Evolutionary conservation across 2,113 vertebrate genomes (phyloP).

Genomic region (Zosterops lateralis): DNA sequence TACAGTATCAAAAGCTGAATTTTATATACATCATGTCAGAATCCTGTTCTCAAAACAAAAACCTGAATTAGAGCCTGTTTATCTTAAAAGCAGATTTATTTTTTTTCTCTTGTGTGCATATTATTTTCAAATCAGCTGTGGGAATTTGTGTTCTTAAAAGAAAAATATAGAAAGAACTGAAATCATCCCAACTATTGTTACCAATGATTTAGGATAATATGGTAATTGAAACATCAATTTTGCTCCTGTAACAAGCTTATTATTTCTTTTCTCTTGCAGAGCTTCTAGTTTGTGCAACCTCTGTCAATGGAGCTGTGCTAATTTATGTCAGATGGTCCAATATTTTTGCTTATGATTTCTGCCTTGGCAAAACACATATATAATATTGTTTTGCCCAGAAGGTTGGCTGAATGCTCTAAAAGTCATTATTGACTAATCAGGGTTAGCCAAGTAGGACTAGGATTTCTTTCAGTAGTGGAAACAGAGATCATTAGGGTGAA

Average conservation of each 20-base stretch:
- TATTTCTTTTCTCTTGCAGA: not conserved
- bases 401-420: not conserved
- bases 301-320: not conserved
- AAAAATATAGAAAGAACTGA: not conserved
- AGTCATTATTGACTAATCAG: constrained; percentile 21
- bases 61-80: not conserved
- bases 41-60: rapidly evolving
- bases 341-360: constrained; percentile 39
- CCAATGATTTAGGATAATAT: not conserved
- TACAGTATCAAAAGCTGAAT: not conserved
- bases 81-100: not conserved
- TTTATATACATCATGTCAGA: not conserved
- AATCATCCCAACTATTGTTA: not conserved
- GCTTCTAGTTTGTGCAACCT: not conserved
- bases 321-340: constrained; percentile 31
- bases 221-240: not conserved
- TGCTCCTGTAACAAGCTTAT: not conserved
- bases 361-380: not conserved
- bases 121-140: not conserved
- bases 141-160: not conserved
- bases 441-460: constrained; percentile 23
- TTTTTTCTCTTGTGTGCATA: not conserved
- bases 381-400: constrained; percentile 17
- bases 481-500: not conserved
- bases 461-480: constrained; percentile 18